Percentiles rank a stretch among this genome's conserved stretches.
These are phyloP conservation scores for Oasisia sp. DNA, from an alignment of 2,888 invertebrate species.

Conservation along the genomic window DNA sequence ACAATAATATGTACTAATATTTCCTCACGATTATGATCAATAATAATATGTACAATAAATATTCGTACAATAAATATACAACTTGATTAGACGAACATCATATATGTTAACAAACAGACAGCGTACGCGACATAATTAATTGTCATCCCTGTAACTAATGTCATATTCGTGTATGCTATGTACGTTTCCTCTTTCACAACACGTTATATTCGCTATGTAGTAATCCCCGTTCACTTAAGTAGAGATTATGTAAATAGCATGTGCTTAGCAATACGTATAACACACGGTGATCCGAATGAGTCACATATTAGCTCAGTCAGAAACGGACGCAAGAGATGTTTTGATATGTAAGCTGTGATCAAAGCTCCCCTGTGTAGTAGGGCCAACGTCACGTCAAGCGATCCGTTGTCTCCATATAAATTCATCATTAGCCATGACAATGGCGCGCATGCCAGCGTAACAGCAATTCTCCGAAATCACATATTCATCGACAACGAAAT, in stretches of 20 bases:
- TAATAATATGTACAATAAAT: conserved; percentile 13
- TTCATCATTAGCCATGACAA: neutral
- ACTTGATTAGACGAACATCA: neutral
- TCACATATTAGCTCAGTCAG: neutral
- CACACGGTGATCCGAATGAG: neutral
- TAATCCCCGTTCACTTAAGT: neutral
- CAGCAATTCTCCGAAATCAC: conserved; percentile 13
- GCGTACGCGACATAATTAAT: neutral
- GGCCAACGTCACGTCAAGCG: neutral
- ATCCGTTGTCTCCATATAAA: neutral
- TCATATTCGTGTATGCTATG: neutral
- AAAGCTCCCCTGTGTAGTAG: neutral
- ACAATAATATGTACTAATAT: neutral
- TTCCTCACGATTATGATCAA: neutral
- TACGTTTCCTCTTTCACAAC: too few species aligned
- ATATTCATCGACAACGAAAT: conserved; percentile 8
- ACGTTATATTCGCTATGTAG: neutral
- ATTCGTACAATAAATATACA: conserved; percentile 10
- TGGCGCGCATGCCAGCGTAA: neutral
- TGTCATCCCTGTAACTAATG: neutral
- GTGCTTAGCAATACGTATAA: neutral
- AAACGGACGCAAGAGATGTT: neutral
- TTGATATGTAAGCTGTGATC: neutral
- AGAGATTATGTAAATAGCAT: neutral
- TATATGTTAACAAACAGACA: neutral